Base-by-base conservation (phyloP, 1,140 invertebrate species). In the Drosophila pandora region DNA sequence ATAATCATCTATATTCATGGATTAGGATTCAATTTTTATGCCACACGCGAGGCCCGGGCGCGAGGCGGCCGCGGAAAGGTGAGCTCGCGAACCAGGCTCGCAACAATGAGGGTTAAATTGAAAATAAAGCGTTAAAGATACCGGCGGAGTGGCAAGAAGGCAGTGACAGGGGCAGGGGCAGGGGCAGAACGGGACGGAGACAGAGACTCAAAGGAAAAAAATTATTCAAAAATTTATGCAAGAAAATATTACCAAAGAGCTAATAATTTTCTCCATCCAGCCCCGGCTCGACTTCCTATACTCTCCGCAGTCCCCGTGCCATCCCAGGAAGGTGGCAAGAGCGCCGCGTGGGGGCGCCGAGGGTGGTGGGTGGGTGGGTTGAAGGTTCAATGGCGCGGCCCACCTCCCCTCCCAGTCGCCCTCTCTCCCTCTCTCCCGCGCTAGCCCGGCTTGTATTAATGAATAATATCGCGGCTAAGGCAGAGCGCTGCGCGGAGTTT, bases 1-100 rank as follows among this genome's bases (percentile, higher is more conserved):
- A 91, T 91, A 90, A 90, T 91, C 90, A 91, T 91, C 90, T 91
- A 91, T 91, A 91, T 91, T 91, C 90, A 91, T 91, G 90, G 90
- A 91, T 91, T 91, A 90, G 90, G 90, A 90, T 91, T 91, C 90
- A 91, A 91, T 91, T 91, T 91, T 91, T 90, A 87, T 77, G 81
- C 84, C 71, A 77, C 79, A 75, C 69, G 70, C 74, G 58, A 23
- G 13, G 7, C 3, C 0, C 39, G 7, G 5, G 72, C 65, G 1
- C 25, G 3, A 6, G 25, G 25, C 25, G 17, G 17, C 17, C 17
- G 17, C 34, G 10, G 34, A 12, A 74, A 74, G 65, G 55, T 64
- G 67, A 61, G 60, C 61, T 56, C 17, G 22, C 1, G 13, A 10
- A 49, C 48, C 37, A 41, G 37, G n/a, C n/a, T 2, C 39, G 13